A percentile compares a stretch with the other conserved stretches of the same genome.
phyloP scores from a whole-genome alignment of 2,797 vertebrate genomes.

The Margarornis squamiger region DNA sequence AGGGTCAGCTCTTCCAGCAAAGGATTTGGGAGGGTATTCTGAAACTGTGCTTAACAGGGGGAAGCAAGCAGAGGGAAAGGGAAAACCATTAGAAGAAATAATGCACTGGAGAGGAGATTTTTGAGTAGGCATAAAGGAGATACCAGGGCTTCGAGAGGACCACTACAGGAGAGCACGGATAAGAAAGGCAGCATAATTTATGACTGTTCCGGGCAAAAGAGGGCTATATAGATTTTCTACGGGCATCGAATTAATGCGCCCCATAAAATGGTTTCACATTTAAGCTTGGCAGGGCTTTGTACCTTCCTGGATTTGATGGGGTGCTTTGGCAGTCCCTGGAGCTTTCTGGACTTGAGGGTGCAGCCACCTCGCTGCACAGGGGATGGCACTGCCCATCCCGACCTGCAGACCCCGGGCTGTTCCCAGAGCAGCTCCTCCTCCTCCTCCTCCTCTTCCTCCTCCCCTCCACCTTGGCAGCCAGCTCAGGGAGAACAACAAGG shows the following conservation, averaged over 20 bases:
- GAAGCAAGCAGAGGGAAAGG: constrained; percentile 70
- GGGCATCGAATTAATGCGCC: constrained; percentile 71
- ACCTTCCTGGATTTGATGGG: neutral
- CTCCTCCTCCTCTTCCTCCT: neutral
- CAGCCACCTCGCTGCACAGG: accelerated
- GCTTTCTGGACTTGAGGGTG: neutral
- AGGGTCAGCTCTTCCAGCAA: constrained; percentile 74
- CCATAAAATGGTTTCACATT: constrained; percentile 70
- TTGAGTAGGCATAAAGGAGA: constrained; percentile 68
- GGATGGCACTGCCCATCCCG: accelerated
- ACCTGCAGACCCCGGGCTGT: accelerated
- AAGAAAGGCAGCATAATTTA: constrained; percentile 73
- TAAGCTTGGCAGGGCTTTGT: constrained; percentile 55
- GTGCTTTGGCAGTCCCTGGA: constrained; percentile 10
- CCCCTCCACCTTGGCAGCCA: neutral
- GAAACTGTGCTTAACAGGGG: constrained; percentile 81
- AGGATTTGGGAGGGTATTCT: constrained; percentile 79
- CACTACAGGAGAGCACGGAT: constrained; percentile 26
- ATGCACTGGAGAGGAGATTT: constrained; percentile 68
- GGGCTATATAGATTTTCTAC: constrained; percentile 70
- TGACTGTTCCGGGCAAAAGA: constrained; percentile 73
- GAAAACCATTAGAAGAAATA: constrained; percentile 71
- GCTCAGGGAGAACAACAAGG: neutral
- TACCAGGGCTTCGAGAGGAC: constrained; percentile 54
- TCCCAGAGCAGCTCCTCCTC: neutral